Percentiles rank a stretch among this genome's conserved stretches.
These are phyloP conservation scores for Bagarius yarrelli DNA, from an alignment of 2,113 vertebrate species.

Conservation along the genomic window DNA sequence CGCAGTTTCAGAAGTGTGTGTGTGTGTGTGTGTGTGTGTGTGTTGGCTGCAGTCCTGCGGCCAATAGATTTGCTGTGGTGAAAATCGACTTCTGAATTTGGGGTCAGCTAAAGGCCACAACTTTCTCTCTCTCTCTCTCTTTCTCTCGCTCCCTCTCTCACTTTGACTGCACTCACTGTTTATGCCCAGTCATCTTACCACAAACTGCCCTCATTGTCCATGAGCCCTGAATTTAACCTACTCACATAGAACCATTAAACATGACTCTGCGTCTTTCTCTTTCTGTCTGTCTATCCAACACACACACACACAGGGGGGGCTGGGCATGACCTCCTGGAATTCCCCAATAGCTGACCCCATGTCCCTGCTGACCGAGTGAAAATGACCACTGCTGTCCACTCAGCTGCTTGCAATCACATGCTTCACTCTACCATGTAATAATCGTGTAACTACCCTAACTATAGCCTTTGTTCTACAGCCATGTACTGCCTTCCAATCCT, in stretches of 20 bases:
- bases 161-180: not conserved
- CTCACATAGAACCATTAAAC: conserved; percentile 22
- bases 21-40: not conserved
- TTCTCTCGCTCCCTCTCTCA: conserved; percentile 17
- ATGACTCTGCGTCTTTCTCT: conserved; percentile 1
- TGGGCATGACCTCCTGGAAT: conserved; percentile 47
- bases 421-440: conserved; percentile 56
- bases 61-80: conserved; percentile 17
- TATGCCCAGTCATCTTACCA: conserved; percentile 37
- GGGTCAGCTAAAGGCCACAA: conserved; percentile 34
- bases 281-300: not conserved
- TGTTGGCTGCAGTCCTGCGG: not conserved
- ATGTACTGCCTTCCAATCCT: conserved; percentile 29
- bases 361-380: conserved; percentile 51
- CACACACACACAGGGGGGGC: conserved; percentile 11
- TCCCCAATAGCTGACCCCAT: conserved; percentile 45
- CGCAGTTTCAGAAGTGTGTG: not conserved
- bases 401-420: conserved; percentile 54
- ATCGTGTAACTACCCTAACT: conserved; percentile 46
- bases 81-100: conserved; percentile 8
- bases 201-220: conserved; percentile 41
- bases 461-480: conserved; percentile 38
- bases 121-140: not conserved
- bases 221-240: conserved; percentile 45
- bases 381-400: conserved; percentile 50